Conservation (phyloP, 1,140 invertebrate species). For the Zaprionus inermis region DNA sequence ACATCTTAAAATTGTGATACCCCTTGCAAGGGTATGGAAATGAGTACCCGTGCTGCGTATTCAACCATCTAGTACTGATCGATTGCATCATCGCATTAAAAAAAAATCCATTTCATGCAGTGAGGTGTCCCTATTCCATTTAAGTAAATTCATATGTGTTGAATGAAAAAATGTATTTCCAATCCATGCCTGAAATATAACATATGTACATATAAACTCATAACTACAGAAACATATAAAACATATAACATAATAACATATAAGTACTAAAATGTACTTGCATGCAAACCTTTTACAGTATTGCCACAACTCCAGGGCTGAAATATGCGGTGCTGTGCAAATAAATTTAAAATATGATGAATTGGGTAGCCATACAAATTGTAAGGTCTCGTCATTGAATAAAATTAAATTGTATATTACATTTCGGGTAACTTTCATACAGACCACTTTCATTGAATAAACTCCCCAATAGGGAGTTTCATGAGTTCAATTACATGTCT, state of each 20-base stretch:
- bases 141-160: constrained; percentile 66
- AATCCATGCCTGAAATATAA: background rate
- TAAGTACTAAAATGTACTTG: constrained; percentile 50
- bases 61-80: constrained; percentile 34
- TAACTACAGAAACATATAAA: no score
- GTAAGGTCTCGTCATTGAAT: background rate
- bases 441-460: background rate
- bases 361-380: constrained; percentile 5
- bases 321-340: constrained; percentile 57
- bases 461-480: no score
- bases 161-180: constrained; percentile 35
- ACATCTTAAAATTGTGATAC: no score
- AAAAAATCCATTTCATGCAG: constrained; percentile 53
- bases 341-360: constrained; percentile 57
- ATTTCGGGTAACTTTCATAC: constrained; percentile 4
- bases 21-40: constrained; percentile 16
- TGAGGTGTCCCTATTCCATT: constrained; percentile 53
- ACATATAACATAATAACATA: constrained; percentile 36
- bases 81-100: constrained; percentile 64
- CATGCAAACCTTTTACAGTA: constrained; percentile 5
- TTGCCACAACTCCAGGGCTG: constrained; percentile 33
- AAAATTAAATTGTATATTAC: constrained; percentile 53
- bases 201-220: constrained; percentile 49
- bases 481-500: no score
- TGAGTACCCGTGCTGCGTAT: constrained; percentile 6